Base-by-base conservation (phyloP, 2,113 vertebrate species). In the Gila orcuttii region DNA sequence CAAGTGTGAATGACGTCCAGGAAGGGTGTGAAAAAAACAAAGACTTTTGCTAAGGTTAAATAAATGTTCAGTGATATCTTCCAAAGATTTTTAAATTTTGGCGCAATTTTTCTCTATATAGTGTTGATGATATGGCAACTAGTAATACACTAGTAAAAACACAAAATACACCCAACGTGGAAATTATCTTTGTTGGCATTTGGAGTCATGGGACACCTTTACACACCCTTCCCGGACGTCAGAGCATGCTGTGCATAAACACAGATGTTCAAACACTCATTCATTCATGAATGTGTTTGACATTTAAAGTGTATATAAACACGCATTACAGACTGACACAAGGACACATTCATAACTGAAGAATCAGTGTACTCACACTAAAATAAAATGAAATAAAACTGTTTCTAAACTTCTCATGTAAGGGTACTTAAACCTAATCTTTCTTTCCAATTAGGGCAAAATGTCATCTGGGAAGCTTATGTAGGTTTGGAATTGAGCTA, bases 121-220 rank as follows among this genome's bases (percentile, higher is more conserved):
- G 42, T 42, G 42, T 2, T 42, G 8, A 42, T 42, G 8, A 42
- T 42, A 42, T 42, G 6, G 42, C 42, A 42, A 42, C 7, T 42
- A 42, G 42, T 42, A 42, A 42, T 10, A 42, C 39, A 42, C 39
- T 42, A 42, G 39, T 42, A 42, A 42, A 10, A 10, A 42, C 42
- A 42, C 42, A 42, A 89, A 90, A 86, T 85, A 59, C 83, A 81
- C 82, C 68, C 89, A 79, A 79, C 36, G 2, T 62, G 73, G 88
- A 92, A 88, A 92, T 91, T 87, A 92, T 86, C 83, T 90, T 85
- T 89, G 66, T 84, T 75, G 64, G 86, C 85, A 85, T 89, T 84
- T 81, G 68, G 76, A 89, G 85, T 86, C 81, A 89, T 78, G 87
- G 80, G 75, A 87, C n/a, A 75, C 71, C 59, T 80, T 66, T 68